A percentile compares a stretch with the other conserved stretches of the same genome.
Conservation (phyloP, 2,888 invertebrate species). For the Zygogramma bicolorata region DNA sequence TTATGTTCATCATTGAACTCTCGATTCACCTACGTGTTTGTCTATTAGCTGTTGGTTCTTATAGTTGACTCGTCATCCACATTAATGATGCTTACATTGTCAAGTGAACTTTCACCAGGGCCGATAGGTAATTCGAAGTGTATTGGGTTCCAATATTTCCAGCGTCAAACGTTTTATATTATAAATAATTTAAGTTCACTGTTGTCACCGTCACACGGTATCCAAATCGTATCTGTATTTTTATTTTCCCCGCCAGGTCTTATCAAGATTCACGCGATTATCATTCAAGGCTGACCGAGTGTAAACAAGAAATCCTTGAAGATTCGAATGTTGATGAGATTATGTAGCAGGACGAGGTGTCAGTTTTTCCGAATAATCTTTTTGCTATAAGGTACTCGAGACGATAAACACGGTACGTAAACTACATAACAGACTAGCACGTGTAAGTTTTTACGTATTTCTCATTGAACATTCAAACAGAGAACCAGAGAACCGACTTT, state of each 20-base stretch:
- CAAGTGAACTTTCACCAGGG: not conserved
- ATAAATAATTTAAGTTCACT: not conserved
- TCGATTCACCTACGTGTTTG: not conserved
- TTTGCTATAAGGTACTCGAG: not conserved
- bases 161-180: too few relatives aligned
- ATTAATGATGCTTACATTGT: not conserved
- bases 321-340: not conserved
- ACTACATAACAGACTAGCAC: not conserved
- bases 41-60: not conserved
- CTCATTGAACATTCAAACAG: not conserved
- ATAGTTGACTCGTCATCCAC: not conserved
- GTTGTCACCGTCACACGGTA: not conserved
- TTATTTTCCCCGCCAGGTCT: not conserved
- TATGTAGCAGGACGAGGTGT: not conserved
- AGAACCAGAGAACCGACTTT: not conserved
- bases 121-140: not conserved
- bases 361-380: not conserved
- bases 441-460: not conserved
- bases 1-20: not conserved
- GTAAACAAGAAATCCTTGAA: slow-evolving; percentile 24
- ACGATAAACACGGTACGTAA: not conserved
- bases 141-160: not conserved
- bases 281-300: slow-evolving; percentile 6
- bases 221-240: not conserved
- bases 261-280: slow-evolving; percentile 13